Conservation (phyloP, 2,888 invertebrate species). For the Archips crataeganus region DNA sequence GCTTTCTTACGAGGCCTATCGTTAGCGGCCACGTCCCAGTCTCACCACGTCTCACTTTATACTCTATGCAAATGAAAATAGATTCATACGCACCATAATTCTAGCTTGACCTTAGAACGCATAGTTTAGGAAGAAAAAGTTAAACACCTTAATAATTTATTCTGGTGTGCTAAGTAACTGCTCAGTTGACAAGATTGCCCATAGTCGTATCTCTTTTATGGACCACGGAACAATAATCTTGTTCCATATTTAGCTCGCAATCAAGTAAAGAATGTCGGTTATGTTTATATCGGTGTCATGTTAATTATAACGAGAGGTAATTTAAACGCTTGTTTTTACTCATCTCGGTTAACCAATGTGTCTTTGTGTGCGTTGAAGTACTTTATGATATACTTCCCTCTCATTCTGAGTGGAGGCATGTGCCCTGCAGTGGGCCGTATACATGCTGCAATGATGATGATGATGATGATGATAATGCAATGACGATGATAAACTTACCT, state of each 20-base stretch:
- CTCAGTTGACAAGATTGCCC: not conserved
- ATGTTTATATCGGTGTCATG: slow-evolving; percentile 31
- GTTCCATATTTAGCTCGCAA: slow-evolving; percentile 34
- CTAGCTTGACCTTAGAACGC: too few relatives aligned
- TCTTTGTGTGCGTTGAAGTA: not conserved
- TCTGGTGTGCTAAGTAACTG: not conserved
- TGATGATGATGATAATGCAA: too few relatives aligned
- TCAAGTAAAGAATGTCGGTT: slow-evolving; percentile 27
- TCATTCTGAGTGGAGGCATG: too few relatives aligned
- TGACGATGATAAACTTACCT: not conserved
- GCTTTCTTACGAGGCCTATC: too few relatives aligned
- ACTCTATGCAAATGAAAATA: too few relatives aligned
- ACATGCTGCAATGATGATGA: too few relatives aligned
- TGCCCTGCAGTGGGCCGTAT: too few relatives aligned
- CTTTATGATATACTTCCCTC: not conserved
- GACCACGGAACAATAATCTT: slow-evolving; percentile 29
- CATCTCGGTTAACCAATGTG: not conserved
- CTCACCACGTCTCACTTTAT: too few relatives aligned
- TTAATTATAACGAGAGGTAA: slow-evolving; percentile 7
- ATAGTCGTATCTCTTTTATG: slow-evolving; percentile 20
- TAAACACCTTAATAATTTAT: not conserved
- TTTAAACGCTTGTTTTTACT: not conserved
- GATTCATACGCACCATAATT: too few relatives aligned
- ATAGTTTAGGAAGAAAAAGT: too few relatives aligned
- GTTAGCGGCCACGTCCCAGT: too few relatives aligned